Evolutionary conservation across 2,888 invertebrate species (phyloP), one percentile per base, ranked within the genome.

Genomic region (Lycia hirtaria): DNA sequence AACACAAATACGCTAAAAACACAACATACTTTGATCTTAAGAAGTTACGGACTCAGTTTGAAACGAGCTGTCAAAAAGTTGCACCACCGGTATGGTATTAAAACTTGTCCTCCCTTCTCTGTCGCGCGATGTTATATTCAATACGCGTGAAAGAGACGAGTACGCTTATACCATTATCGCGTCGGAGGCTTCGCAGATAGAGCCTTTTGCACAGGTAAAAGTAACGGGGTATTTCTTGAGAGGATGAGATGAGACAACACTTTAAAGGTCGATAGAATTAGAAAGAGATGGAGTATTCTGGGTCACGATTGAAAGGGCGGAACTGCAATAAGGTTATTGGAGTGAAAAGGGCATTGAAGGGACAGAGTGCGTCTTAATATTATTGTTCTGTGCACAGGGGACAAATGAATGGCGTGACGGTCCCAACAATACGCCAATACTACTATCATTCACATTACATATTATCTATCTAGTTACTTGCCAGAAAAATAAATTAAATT

Each of bases 161-260:
- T 17, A 30, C 52, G 65, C 10, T 40, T 41, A n/a, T 3, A n/a
- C 54, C 40, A 56, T 54, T 30, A 44, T 47, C 66, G 71, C 58
- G 65, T 54, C 28, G 9, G 59, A 71, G 41, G 54, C 73, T 72
- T 76, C 71, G 80, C 86, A 89, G 91, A 91, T 92, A 86, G 75
- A 85, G 83, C 90, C 91, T 92, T 91, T 90, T 88, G 91, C 89
- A 87, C 81, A 73, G 87, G 90, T 90, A 92, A 92, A 92, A 92
- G 92, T 92, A 92, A 92, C 92, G 92, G 92, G 81, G 83, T 79
- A 82, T 90, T 87, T 87, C 88, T 89, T 88, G 76, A 90, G 91
- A 91, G 86, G 83, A 85, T 85, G 84, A 84, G 79, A 58, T 75
- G 92, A 88, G 85, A 90, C 68, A 67, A 75, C 65, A 67, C 60